A percentile compares a stretch with the other conserved stretches of the same genome.
These are phyloP conservation scores for Rhizomys pruinosus DNA, from an alignment of 2,113 vertebrate genomes.

Conservation along the genomic window DNA sequence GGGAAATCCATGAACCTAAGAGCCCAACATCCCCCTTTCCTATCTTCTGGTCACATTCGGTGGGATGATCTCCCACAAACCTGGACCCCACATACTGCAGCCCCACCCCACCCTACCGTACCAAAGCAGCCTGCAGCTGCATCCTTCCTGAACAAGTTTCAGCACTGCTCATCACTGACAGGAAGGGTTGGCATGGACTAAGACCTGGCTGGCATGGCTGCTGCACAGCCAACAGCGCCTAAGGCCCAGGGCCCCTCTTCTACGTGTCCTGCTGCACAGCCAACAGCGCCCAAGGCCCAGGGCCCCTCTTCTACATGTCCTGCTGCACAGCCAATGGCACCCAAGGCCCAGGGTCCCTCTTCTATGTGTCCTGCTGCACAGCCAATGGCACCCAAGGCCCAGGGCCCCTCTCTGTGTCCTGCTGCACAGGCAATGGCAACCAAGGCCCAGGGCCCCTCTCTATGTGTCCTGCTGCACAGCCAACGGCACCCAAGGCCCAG, in stretches of 20 bases:
- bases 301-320: neutral
- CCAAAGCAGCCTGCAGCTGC: neutral
- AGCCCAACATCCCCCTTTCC: neutral
- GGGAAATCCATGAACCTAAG: neutral
- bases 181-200: neutral
- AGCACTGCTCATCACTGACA: neutral
- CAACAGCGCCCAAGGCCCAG: neutral
- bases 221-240: no score
- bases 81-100: no score
- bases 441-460: no score
- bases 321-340: no score
- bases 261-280: neutral
- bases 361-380: no score
- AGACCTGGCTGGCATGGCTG: neutral
- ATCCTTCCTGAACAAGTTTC: neutral
- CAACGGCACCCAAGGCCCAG: neutral
- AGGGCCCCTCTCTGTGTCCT: no score
- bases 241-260: no score
- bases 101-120: no score
- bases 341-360: no score
- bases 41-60: neutral
- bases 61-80: accelerated
- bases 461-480: neutral
- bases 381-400: no score
- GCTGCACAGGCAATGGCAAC: no score